These are phyloP conservation scores for Galerucella nymphaeae DNA, from an alignment of 2,888 invertebrate species.

Conservation along the genomic window DNA sequence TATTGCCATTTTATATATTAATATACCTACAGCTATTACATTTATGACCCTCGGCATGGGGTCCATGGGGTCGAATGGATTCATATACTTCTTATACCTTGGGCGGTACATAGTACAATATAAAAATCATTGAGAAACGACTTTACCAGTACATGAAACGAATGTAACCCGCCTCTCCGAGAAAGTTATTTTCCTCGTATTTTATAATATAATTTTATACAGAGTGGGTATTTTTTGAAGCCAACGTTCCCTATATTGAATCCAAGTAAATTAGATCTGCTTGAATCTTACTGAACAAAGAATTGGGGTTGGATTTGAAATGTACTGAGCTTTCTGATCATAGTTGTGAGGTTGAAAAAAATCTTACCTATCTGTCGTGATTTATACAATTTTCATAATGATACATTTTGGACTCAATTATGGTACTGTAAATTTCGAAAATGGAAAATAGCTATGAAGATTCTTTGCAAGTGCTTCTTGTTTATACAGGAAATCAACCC, in stretches of 20 bases:
- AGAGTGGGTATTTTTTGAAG: background rate
- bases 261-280: no score
- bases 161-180: conserved; percentile 16
- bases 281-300: no score
- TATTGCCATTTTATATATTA: conserved; percentile 7
- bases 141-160: conserved; percentile 15
- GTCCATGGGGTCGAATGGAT: conserved; percentile 16
- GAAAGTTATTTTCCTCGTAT: conserved; percentile 12
- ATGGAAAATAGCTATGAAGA: no score
- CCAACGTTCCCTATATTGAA: background rate
- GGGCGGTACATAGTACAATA: background rate
- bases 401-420: no score
- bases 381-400: no score
- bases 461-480: no score
- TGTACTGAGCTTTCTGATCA: no score
- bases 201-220: background rate
- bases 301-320: no score
- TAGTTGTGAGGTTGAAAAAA: no score
- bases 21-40: conserved; percentile 8
- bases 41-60: conserved; percentile 8
- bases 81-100: conserved; percentile 22
- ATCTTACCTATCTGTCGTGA: no score
- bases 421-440: no score
- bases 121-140: conserved; percentile 10
- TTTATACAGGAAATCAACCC: no score